A percentile compares a stretch with the other conserved stretches of the same genome.
phyloP scores from a whole-genome alignment of 2,797 vertebrate genomes.

The Monodelphis domestica region DNA sequence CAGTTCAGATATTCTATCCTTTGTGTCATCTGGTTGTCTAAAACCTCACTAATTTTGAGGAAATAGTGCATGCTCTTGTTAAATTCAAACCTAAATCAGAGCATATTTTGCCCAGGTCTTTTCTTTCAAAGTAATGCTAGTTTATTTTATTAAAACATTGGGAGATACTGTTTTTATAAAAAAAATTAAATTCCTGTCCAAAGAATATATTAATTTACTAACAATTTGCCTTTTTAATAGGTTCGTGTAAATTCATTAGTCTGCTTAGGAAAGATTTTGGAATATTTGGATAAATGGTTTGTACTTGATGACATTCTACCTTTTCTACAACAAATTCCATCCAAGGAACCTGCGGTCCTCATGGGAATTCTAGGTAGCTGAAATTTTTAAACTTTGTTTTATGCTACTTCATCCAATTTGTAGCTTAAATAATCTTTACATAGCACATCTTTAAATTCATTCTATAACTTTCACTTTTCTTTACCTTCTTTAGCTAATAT shows the following conservation, averaged over 20 bases:
- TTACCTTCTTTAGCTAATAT: not conserved
- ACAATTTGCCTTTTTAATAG: constrained; percentile 83
- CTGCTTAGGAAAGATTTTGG: constrained; percentile 98
- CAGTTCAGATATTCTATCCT: not conserved
- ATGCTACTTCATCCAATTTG: constrained; percentile 23
- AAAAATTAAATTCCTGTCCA: constrained; percentile 50
- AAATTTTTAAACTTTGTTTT: constrained; percentile 54
- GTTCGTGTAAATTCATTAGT: constrained; percentile 98
- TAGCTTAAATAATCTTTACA: constrained; percentile 28
- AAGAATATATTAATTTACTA: constrained; percentile 56
- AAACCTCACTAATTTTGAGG: not conserved
- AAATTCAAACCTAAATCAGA: constrained; percentile 26
- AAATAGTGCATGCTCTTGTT: not conserved
- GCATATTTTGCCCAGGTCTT: not conserved
- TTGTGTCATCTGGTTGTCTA: not conserved
- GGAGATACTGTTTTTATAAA: not conserved
- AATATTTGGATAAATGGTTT: constrained; percentile 99
- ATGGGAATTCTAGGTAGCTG: constrained; percentile 97
- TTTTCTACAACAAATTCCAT: constrained; percentile 98
- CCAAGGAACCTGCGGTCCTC: constrained; percentile 97
- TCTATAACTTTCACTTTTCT: not conserved
- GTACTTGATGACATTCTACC: constrained; percentile 99
- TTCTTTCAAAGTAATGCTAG: not conserved
- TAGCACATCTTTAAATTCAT: constrained; percentile 14
- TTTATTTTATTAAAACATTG: not conserved